Conservation (phyloP, 2,888 invertebrate species). For the Diarsia brunnea region DNA sequence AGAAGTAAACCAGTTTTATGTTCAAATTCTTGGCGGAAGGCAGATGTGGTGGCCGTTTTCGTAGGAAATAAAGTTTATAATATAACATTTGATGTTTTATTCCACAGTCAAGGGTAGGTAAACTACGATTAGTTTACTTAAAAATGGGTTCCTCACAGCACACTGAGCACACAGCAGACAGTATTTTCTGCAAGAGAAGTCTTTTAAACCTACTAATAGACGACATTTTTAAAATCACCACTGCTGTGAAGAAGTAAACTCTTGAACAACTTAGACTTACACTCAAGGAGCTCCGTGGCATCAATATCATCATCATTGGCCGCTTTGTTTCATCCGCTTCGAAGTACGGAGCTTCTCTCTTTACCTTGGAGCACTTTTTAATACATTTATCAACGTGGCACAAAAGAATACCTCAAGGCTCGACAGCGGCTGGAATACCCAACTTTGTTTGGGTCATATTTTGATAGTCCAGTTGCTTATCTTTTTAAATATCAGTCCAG, state of each 20-base stretch:
- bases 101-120: neutral
- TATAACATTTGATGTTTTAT: constrained; percentile 17
- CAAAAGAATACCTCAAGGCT: neutral
- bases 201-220: neutral
- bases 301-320: neutral
- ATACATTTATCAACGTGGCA: neutral
- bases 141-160: neutral
- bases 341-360: neutral
- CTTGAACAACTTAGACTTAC: neutral
- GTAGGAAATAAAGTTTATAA: constrained; percentile 57
- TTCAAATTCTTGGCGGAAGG: constrained; percentile 97
- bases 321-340: neutral
- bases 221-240: neutral
- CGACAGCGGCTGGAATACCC: neutral
- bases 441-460: neutral
- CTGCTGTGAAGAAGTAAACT: neutral
- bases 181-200: neutral
- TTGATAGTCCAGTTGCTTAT: neutral
- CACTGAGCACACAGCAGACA: neutral
- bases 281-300: neutral
- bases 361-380: neutral
- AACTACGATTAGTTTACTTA: neutral
- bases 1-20: constrained; percentile 96
- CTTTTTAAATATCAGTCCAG: no score
- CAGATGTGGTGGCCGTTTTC: constrained; percentile 96